Conservation (phyloP, 1,140 invertebrate species). For the Dreissena rostriformis region DNA sequence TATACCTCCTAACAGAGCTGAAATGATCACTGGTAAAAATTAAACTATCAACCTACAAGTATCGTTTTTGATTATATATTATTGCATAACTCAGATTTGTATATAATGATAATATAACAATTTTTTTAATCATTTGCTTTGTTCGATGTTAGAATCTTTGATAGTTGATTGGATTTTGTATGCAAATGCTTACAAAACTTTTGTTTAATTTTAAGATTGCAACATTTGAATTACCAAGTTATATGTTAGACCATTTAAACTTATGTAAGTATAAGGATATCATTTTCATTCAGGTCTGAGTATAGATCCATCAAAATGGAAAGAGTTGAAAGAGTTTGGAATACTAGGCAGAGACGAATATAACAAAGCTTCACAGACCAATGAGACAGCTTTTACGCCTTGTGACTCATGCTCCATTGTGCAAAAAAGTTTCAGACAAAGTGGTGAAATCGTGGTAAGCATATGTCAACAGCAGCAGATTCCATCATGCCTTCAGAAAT, state of each 20-base stretch:
- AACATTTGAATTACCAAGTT: no score
- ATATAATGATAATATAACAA: no score
- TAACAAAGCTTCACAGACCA: conserved; percentile 77
- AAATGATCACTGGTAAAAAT: conserved; percentile 44
- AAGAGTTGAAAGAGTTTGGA: conserved; percentile 46
- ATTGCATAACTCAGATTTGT: not conserved
- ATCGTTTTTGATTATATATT: not conserved
- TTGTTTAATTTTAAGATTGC: no score
- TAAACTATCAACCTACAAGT: not conserved
- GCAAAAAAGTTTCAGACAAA: conserved; percentile 73
- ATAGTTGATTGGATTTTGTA: no score
- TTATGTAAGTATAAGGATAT: no score
- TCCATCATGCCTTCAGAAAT: conserved; percentile 75
- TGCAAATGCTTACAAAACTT: no score
- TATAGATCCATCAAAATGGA: conserved; percentile 38
- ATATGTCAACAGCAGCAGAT: conserved; percentile 75
- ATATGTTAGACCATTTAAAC: no score
- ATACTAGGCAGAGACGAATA: conserved; percentile 69
- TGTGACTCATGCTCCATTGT: conserved; percentile 78
- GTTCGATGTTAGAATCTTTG: no score
- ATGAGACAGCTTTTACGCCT: conserved; percentile 79
- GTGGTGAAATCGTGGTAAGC: conserved; percentile 71
- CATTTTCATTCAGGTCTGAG: conserved; percentile 31
- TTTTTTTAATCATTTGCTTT: no score
- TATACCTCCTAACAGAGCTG: conserved; percentile 63